These are phyloP conservation scores for Bothrops jararaca DNA, from an alignment of 2,113 vertebrate genomes.

Conservation along the genomic window DNA sequence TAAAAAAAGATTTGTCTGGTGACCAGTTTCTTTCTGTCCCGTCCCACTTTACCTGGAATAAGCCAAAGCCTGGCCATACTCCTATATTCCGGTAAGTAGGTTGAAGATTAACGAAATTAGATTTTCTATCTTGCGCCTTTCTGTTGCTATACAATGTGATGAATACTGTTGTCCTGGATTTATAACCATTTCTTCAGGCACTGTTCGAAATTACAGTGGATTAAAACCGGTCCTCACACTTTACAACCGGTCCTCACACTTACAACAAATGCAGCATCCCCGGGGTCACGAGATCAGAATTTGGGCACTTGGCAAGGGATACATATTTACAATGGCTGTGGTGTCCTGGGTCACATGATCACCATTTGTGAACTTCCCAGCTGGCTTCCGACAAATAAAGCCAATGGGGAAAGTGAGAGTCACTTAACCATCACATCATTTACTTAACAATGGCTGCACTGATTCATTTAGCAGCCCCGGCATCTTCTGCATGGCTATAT, in stretches of 20 bases:
- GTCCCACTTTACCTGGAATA: conserved; percentile 97
- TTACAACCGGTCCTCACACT: not conserved
- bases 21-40: conserved; percentile 98
- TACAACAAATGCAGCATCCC: not conserved
- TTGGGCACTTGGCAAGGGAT: not conserved
- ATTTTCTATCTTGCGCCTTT: not conserved
- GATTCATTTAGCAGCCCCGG: not conserved
- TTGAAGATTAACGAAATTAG: not conserved
- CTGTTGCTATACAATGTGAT: not conserved
- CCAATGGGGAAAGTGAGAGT: not conserved
- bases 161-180: not conserved
- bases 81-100: conserved; percentile 92
- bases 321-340: not conserved
- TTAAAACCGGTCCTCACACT: not conserved
- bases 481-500: not conserved
- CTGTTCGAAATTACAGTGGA: not conserved
- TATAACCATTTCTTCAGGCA: not conserved
- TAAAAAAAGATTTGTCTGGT: conserved; percentile 90
- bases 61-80: conserved; percentile 96
- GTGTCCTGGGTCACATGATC: not conserved
- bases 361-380: not conserved
- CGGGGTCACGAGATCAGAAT: not conserved
- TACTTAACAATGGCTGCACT: not conserved
- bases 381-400: not conserved
- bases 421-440: not conserved